Evolutionary conservation across 2,797 vertebrate species (phyloP).

Genomic region (Rhinichthys osculus): DNA sequence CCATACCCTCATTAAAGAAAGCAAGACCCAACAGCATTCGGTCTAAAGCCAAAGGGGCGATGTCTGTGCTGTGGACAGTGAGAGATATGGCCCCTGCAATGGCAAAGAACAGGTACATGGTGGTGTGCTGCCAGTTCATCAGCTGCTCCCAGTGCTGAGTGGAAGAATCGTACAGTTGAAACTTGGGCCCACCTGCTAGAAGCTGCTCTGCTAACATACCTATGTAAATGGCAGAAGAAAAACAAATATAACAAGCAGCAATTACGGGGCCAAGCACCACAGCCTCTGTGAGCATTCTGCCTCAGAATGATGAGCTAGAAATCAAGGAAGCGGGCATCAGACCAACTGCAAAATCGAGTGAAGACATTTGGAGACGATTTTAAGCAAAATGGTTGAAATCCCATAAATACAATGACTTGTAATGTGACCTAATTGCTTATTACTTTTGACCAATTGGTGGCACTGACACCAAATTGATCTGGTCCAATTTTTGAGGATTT

Average conservation of each 20-base stretch:
- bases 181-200: slow-evolving; percentile 81
- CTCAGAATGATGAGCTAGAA: not conserved
- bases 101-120: slow-evolving; percentile 94
- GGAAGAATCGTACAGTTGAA: slow-evolving; percentile 83
- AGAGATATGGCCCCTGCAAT: slow-evolving; percentile 83
- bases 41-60: slow-evolving; percentile 82
- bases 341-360: not conserved
- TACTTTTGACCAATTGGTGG: not conserved
- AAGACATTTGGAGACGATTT: not conserved
- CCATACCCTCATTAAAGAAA: slow-evolving; percentile 90
- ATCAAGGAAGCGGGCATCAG: not conserved
- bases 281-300: too few relatives aligned
- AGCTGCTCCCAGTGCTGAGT: slow-evolving; percentile 86
- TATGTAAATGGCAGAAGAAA: slow-evolving; percentile 61
- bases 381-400: not conserved
- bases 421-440: not conserved
- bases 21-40: slow-evolving; percentile 87
- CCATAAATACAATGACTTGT: not conserved
- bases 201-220: slow-evolving; percentile 93
- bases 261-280: not conserved
- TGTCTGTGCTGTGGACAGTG: slow-evolving; percentile 80
- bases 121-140: slow-evolving; percentile 93
- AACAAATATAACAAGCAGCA: not conserved
- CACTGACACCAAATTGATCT: too few relatives aligned
- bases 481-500: not conserved